A percentile compares a stretch with the other conserved stretches of the same genome.
Conservation (phyloP, 1,140 invertebrate species). For the Drosophila ohnishii region DNA sequence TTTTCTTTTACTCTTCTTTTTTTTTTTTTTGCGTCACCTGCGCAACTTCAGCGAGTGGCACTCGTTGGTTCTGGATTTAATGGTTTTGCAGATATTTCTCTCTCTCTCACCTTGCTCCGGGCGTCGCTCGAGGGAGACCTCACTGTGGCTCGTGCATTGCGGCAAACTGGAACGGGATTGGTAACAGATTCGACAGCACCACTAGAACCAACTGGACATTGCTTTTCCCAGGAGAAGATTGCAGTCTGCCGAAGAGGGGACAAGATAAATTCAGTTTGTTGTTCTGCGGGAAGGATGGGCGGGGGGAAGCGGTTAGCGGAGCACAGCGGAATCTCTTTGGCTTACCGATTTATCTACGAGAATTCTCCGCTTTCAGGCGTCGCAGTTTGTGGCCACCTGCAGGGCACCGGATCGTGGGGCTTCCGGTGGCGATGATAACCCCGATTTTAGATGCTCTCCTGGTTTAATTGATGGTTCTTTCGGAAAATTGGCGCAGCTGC, state of each 20-base stretch:
- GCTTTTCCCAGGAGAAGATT: conserved; percentile 1
- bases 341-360: conserved; percentile 24
- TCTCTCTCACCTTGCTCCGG: conserved; percentile 18
- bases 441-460: conserved; percentile 14
- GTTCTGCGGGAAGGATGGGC: not conserved
- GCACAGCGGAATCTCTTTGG: conserved; percentile 2
- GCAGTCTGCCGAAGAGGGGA: conserved; percentile 17
- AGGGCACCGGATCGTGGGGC: conserved; percentile 2
- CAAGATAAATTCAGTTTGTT: conserved; percentile 13
- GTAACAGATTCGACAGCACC: conserved; percentile 3
- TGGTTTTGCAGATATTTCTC: conserved; percentile 12
- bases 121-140: conserved; percentile 13
- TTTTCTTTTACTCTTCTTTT: not conserved
- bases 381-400: not conserved
- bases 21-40: conserved; percentile 34
- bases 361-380: not conserved
- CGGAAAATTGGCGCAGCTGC: conserved; percentile 28
- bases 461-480: conserved; percentile 37
- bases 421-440: conserved; percentile 9
- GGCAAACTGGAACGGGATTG: conserved; percentile 3
- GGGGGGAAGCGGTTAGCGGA: not conserved
- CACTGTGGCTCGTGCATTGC: conserved; percentile 21
- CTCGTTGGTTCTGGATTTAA: conserved; percentile 8
- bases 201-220: not conserved
- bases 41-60: conserved; percentile 42